Base-by-base conservation (phyloP, 1,140 invertebrate genomes). In the Physella acuta region DNA sequence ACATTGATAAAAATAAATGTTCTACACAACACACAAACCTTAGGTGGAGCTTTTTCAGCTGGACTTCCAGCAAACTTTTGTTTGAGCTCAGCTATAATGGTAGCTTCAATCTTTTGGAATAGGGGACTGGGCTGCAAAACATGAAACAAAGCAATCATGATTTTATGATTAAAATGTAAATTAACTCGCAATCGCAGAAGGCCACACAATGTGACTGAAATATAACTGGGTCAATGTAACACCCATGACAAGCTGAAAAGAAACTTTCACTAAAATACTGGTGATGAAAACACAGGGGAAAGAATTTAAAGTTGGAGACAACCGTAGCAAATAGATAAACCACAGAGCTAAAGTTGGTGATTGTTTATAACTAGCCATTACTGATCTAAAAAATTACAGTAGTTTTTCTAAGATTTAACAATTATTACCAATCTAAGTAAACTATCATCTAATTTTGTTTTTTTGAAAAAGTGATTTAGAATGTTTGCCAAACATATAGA, bases 31-130 rank as follows among this genome's bases (percentile, higher is more conserved):
- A n/a, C n/a, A 44, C 39, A 24, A 16, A 67, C 69, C 52, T 71
- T 60, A 20, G 59, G 49, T 66, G 70, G 60, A n/a, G 72, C 3
- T 60, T 68, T 68, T 24, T 68, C 66, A 31, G 37, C 67, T 53
- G 71, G 74, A 49, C 75, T 73, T 36, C 79, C 80, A 3, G 89
- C 90, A 86, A 93, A 98, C 78, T 90, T 91, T 36, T 88, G 86
- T 75, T 93, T 91, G 16, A 96, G 85, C 58, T 89, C 87, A 63
- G 92, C 91, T 2, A 96, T 88, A 56, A 87, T 79, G 0, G 88
- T 81, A 34, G 88, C 85, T 76, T 97, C 94, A 60, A 98, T 90
- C 85, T 96, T 97, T 31, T 89, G 87, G 84, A 98, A 98, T 0
- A 98, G 81, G 0, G 95, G 94, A 58, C 87, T 87, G 2, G 94